Evolutionary conservation across 2,113 vertebrate species (phyloP), one percentile per base, ranked within the genome.

Genomic region (Pterophyllum scalare): DNA sequence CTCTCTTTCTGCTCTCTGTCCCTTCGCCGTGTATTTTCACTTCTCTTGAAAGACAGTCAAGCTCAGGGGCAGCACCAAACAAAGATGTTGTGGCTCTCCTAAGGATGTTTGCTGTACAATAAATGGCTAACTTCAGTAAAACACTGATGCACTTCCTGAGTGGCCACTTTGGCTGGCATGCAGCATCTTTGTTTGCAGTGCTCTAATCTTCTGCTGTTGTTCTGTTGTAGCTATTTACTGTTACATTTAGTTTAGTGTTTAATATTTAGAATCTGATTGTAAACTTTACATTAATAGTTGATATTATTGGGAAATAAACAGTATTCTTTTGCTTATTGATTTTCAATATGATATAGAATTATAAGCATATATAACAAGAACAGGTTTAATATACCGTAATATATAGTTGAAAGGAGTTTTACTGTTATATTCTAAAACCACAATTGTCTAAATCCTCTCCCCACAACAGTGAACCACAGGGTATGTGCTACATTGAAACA

Each of bases 401-500:
- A 15, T 58, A 26, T 3, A 33, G 3, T 5, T 64, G 2, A 76
- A 26, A 52, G 59, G 2, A 20, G 56, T 12, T 79, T 81, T 10
- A 43, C 24, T 74, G 17, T 8, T 75, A 4, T 33, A 24, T 79
- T 46, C 10, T 75, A 6, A 13, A 60, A 3, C 59, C 72, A 31
- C 75, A 88, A 83, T 61, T 64, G 33, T 81, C 13, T 84, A 1
- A 83, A 57, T 78, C 59, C n/a, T 80, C 60, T 93, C 75, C 33
- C 61, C 43, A 87, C 87, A 67, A 88, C 95, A 99, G 98, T 93
- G 98, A 99, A 91, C 98, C 98, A 7, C 98, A 99, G 92, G 97
- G 97, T 61, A 99, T 99, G 98, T 99, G 98, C 94, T 99, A 99
- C 95, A 99, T 99, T 26, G 98, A 99, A 95, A 99, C 98, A 7